Base-by-base conservation (phyloP, 2,113 vertebrate genomes). In the Arothron firmamentum region DNA sequence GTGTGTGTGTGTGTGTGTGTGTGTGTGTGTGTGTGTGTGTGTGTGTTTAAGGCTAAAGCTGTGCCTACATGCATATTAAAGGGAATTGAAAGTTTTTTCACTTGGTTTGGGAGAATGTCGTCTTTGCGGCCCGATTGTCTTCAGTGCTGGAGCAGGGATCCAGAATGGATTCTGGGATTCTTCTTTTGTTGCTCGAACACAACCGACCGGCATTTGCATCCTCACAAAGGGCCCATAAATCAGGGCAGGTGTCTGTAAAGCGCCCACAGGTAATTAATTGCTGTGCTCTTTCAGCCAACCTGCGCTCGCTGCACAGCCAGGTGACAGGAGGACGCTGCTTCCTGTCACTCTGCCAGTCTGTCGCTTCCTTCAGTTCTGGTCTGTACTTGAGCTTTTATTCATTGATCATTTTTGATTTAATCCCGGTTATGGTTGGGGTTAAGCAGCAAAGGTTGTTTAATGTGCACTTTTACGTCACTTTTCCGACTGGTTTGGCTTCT, bases 221-320 rank as follows among this genome's bases (percentile, higher is more conserved):
- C 71, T 63, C 54, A 74, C 79, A 68, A 77, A 81, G 46, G 70
- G 21, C 54, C 72, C 59, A 80, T 87, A 70, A 81, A 80, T 85
- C 77, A 78, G 52, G 7, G 48, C 66, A 78, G 68, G 70, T 77
- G 80, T 77, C 77, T 13, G 54, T 70, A 59, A 70, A 43, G 56
- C 57, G 78, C 75, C 76, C 66, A 78, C 63, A 75, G 76, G 69
- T 83, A 75, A 81, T 86, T 86, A 83, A 79, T 79, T 80, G 56
- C 67, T 67, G 14, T 62, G 62, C 65, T 72, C 59, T 69, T 72
- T 72, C 67, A 78, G 78, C 70, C 69, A 64, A 70, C 59, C 62
- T 49, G 62, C 70, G 62, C 67, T 53, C 49, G 57, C 45, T 28
- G 58, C 34, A 56, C 56, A 19, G 16, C 25, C 62, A 77, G 65